Evolutionary conservation across 2,797 vertebrate genomes (phyloP), one percentile per base, ranked within the genome.

Genomic region (Channa striata): DNA sequence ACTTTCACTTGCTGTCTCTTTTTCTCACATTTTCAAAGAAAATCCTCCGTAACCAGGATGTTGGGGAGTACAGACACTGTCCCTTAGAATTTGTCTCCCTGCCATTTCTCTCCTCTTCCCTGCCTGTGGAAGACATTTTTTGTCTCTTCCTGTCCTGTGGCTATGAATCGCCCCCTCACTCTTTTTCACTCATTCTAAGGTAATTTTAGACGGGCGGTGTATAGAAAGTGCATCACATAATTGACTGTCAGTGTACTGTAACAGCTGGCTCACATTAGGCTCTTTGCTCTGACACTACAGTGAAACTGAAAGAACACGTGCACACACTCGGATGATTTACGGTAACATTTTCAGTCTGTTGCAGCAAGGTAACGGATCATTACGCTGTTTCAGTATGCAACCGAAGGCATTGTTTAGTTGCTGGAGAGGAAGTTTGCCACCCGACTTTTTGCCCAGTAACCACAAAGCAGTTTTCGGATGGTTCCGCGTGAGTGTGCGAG

Each of bases 21-120:
- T 58, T 76, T 46, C 59, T 77, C 70, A 75, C 67, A 51, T 77
- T 74, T 79, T 75, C 72, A 80, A 78, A 83, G 77, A 64, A 33
- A 25, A 43, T 68, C 23, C 11, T 20, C 1, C 44, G 61, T 20
- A 71, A 14, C 51, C 23, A 0, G 7, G 37, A 44, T 58, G 43
- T 49, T 25, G 54, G 2, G 33, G 49, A 62, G 71, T 20, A 43
- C 67, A 72, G 71, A 78, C 57, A 6, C 46, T 69, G 82, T 86
- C 78, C 52, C 76, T 67, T 61, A 48, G 19, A 52, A 87, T 82
- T 43, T 78, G 76, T 81, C 57, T 81, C 20, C 25, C 51, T 74
- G 69, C 65, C 78, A 79, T 64, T 65, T 81, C 50, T 46, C 39
- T 34, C 80, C 56, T 46, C 50, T 66, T n/a, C 46, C 21, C 40